phyloP scores from a whole-genome alignment of 2,113 vertebrate genomes.

The Athene cunicularia region DNA sequence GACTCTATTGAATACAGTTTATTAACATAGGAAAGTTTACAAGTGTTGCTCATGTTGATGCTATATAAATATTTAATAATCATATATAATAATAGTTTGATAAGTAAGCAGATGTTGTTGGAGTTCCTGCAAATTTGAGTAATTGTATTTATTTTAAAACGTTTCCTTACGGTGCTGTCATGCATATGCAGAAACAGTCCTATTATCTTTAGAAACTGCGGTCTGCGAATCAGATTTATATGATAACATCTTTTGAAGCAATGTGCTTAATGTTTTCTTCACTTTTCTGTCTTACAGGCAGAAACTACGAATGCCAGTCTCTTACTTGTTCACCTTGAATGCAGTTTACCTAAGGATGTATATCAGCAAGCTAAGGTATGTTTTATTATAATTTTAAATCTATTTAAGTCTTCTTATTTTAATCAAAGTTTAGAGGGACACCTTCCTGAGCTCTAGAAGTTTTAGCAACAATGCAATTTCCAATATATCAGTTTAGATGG shows the following conservation, averaged over 20 bases:
- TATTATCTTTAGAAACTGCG: not conserved
- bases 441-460: not conserved
- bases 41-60: not conserved
- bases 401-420: not conserved
- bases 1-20: not conserved
- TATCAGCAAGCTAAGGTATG: constrained; percentile 85
- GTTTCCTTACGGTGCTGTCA: not conserved
- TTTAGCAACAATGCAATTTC: not conserved
- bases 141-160: not conserved
- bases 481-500: not conserved
- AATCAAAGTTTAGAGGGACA: not conserved
- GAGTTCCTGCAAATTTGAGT: not conserved
- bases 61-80: not conserved
- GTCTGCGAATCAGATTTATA: not conserved
- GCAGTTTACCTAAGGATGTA: constrained; percentile 84
- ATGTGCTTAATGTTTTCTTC: not conserved
- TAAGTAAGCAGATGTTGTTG: not conserved
- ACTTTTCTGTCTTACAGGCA: constrained; percentile 77
- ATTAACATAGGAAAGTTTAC: not conserved
- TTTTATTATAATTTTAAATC: not conserved
- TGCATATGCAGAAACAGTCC: not conserved
- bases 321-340: constrained; percentile 88
- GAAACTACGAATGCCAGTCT: constrained; percentile 89
- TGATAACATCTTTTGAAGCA: not conserved
- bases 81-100: not conserved